Evolutionary conservation across 2,888 invertebrate genomes (phyloP).

Genomic region (Stegophylla sp.): DNA sequence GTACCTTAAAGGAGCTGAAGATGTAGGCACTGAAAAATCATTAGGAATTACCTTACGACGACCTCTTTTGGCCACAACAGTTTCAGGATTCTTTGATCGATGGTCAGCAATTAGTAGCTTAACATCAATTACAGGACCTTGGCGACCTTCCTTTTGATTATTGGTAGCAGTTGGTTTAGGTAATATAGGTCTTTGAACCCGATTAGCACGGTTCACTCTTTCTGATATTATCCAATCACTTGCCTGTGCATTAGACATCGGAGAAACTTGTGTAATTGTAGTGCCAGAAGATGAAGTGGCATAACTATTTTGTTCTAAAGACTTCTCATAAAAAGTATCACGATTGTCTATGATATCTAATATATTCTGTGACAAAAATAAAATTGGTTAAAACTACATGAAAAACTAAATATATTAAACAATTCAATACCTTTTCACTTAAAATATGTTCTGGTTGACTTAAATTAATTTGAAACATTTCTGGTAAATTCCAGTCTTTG

Average conservation of each 20-base stretch:
- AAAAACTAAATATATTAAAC: background rate
- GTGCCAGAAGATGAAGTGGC: background rate
- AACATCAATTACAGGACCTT: slow-evolving; percentile 81
- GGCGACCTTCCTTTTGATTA: slow-evolving; percentile 69
- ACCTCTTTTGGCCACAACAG: slow-evolving; percentile 65
- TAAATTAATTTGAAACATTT: slow-evolving; percentile 57
- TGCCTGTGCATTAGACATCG: background rate
- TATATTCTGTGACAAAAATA: slow-evolving; percentile 30
- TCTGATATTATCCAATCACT: slow-evolving; percentile 52
- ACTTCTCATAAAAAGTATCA: slow-evolving; percentile 33
- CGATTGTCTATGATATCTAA: slow-evolving; percentile 42
- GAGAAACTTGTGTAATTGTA: slow-evolving; percentile 29
- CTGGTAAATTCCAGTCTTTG: slow-evolving; percentile 57
- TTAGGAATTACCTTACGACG: slow-evolving; percentile 50
- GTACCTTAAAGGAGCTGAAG: slow-evolving; percentile 40
- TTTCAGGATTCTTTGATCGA: slow-evolving; percentile 77
- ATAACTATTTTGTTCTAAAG: slow-evolving; percentile 25
- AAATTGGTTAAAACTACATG: background rate
- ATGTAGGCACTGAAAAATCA: slow-evolving; percentile 52
- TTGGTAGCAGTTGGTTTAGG: slow-evolving; percentile 65
- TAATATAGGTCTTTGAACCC: slow-evolving; percentile 65
- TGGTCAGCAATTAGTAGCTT: slow-evolving; percentile 83
- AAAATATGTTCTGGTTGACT: slow-evolving; percentile 50
- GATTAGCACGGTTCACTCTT: slow-evolving; percentile 22
- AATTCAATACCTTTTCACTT: slow-evolving; percentile 43